Evolutionary conservation across 2,113 vertebrate species (phyloP).

Genomic region (Cebus imitator): DNA sequence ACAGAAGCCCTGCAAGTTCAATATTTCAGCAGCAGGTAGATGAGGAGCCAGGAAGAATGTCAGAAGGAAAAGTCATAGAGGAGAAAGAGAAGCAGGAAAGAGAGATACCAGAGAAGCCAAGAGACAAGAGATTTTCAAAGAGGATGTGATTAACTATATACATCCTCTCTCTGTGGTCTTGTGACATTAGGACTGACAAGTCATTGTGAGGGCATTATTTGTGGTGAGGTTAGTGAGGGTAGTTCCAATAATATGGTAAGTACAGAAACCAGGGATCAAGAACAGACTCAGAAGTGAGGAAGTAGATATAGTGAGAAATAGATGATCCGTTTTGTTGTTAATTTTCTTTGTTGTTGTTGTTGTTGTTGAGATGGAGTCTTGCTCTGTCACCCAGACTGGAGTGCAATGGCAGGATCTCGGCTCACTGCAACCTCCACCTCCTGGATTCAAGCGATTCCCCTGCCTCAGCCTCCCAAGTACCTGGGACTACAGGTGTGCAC

Average conservation of each 20-base stretch:
- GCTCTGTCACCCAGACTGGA: too few species aligned
- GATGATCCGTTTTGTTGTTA: background rate
- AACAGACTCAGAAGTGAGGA: background rate
- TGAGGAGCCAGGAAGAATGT: background rate
- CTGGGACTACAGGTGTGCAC: too few species aligned
- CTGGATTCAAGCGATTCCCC: too few species aligned
- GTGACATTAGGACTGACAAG: background rate
- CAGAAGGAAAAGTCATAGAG: background rate
- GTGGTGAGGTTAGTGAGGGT: background rate
- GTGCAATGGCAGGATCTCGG: too few species aligned
- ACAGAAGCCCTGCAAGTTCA: background rate
- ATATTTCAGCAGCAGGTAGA: background rate
- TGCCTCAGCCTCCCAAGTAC: too few species aligned
- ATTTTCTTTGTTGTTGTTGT: too few species aligned
- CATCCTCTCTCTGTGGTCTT: background rate
- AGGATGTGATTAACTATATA: background rate
- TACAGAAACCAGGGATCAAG: background rate
- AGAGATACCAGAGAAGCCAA: background rate
- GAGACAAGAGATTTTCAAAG: background rate
- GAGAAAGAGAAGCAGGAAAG: background rate
- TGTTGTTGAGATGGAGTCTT: too few species aligned
- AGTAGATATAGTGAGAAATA: background rate
- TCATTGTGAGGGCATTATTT: background rate
- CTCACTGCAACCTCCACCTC: too few species aligned
- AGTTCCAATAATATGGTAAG: background rate